phyloP scores from a whole-genome alignment of 2,888 invertebrate species.

The Lepetodrilus schrolli region DNA sequence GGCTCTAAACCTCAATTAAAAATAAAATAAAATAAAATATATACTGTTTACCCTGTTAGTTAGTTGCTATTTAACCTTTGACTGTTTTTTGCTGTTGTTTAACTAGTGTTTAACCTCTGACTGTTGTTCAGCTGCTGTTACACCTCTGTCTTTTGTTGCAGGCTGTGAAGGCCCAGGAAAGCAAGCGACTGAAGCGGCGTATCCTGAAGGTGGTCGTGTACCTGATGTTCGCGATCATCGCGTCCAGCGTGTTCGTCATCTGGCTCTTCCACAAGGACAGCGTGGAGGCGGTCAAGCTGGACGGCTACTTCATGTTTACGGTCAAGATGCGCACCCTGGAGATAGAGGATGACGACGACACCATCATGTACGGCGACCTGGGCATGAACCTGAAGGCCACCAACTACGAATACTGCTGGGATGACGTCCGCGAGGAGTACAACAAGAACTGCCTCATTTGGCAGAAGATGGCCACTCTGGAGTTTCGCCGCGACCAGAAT shows the following conservation, averaged over 20 bases:
- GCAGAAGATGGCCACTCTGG: constrained; percentile 40
- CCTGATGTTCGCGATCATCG: constrained; percentile 47
- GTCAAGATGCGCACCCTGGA: constrained; percentile 46
- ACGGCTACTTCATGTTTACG: constrained; percentile 41
- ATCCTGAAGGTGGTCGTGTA: constrained; percentile 50
- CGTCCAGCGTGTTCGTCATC: constrained; percentile 46
- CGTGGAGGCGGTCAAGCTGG: constrained; percentile 42
- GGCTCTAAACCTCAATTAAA: too few species aligned
- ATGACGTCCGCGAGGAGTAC: constrained; percentile 29
- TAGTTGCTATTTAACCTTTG: too few species aligned
- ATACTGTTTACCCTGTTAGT: too few species aligned
- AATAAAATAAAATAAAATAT: too few species aligned
- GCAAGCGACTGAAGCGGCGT: constrained; percentile 46
- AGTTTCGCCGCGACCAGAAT: constrained; percentile 38
- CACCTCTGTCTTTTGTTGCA: constrained; percentile 23
- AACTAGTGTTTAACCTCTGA: too few species aligned
- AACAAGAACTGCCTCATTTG: constrained; percentile 43
- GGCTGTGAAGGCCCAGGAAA: constrained; percentile 51
- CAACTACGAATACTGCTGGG: constrained; percentile 43
- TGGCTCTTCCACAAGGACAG: constrained; percentile 49
- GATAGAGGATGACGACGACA: constrained; percentile 41
- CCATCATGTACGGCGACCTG: constrained; percentile 46
- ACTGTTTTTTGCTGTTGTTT: too few species aligned
- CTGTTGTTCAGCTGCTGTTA: too few species aligned
- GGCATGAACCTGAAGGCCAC: constrained; percentile 43